phyloP scores from a whole-genome alignment of 92 coral and sea anemone species.

The Metridium senile region DNA sequence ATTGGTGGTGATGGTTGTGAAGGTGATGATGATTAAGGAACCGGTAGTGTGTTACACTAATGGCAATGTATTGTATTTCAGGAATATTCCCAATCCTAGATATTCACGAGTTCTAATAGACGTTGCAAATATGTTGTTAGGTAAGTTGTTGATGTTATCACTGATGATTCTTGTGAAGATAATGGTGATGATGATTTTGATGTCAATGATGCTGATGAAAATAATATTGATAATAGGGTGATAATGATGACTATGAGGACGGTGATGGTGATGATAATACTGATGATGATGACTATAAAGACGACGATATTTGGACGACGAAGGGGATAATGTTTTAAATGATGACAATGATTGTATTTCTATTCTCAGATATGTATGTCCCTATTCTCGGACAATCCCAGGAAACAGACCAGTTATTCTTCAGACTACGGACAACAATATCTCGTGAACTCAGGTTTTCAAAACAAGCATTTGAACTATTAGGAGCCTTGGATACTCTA shows the following conservation, averaged over 20 bases:
- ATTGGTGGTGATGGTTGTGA: not conserved
- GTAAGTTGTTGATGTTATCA: constrained; percentile 40
- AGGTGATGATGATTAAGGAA: not conserved
- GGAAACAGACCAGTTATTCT: constrained; percentile 74
- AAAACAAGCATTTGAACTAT: constrained; percentile 79
- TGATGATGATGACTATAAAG: not conserved
- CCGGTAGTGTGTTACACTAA: too few species aligned
- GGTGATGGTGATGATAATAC: not conserved
- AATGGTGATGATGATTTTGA: not conserved
- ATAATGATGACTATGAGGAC: not conserved
- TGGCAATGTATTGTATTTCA: constrained; percentile 19
- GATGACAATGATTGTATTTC: not conserved
- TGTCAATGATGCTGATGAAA: not conserved
- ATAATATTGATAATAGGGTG: not conserved
- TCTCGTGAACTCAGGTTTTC: constrained; percentile 64
- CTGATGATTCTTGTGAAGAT: not conserved
- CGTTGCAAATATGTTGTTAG: constrained; percentile 81
- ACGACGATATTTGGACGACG: not conserved
- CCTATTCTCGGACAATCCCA: constrained; percentile 93
- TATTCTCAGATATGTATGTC: constrained; percentile 74
- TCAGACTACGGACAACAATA: constrained; percentile 55
- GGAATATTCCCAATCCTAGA: constrained; percentile 77
- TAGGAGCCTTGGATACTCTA: constrained; percentile 89
- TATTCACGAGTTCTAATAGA: constrained; percentile 78
- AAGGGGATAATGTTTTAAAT: too few species aligned